Conservation (phyloP, 2,888 invertebrate genomes). For the Eurytoma adleriae region DNA sequence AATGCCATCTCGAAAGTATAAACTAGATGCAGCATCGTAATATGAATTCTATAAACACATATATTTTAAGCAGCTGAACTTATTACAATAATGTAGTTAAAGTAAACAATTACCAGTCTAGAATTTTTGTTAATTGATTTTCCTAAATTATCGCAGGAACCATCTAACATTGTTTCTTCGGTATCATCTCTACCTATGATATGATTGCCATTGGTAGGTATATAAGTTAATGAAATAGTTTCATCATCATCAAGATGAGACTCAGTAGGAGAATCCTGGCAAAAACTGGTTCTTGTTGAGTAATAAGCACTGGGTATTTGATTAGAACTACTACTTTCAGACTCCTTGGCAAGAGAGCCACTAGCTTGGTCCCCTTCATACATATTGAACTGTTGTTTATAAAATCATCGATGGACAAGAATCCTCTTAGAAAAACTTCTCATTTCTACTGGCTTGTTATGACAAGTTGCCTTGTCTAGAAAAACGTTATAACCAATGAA, state of each 20-base stretch:
- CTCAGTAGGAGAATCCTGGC: constrained; percentile 26
- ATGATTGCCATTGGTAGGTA: constrained; percentile 29
- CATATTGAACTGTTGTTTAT: constrained; percentile 31
- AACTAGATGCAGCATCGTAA: constrained; percentile 62
- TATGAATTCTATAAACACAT: constrained; percentile 56
- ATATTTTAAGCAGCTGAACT: neutral
- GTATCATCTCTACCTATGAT: constrained; percentile 59
- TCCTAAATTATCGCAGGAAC: constrained; percentile 63
- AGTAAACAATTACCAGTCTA: constrained; percentile 60
- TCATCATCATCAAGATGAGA: constrained; percentile 34
- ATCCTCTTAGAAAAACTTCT: constrained; percentile 7
- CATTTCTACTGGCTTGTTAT: neutral
- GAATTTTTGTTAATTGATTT: constrained; percentile 55
- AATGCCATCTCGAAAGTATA: constrained; percentile 84
- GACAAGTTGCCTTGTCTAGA: neutral
- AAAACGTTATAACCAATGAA: too few species aligned
- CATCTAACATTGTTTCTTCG: constrained; percentile 64
- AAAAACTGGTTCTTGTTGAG: constrained; percentile 49
- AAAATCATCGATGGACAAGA: neutral
- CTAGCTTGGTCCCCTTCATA: constrained; percentile 3
- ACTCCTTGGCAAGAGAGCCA: constrained; percentile 30
- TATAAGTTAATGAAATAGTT: constrained; percentile 23
- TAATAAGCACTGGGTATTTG: constrained; percentile 52
- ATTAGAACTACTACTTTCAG: constrained; percentile 41
- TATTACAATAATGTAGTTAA: neutral